Percentiles rank a stretch among this genome's conserved stretches.
Evolutionary conservation across 1,140 invertebrate genomes (phyloP).

Genomic region (Temnothorax nylanderi): DNA sequence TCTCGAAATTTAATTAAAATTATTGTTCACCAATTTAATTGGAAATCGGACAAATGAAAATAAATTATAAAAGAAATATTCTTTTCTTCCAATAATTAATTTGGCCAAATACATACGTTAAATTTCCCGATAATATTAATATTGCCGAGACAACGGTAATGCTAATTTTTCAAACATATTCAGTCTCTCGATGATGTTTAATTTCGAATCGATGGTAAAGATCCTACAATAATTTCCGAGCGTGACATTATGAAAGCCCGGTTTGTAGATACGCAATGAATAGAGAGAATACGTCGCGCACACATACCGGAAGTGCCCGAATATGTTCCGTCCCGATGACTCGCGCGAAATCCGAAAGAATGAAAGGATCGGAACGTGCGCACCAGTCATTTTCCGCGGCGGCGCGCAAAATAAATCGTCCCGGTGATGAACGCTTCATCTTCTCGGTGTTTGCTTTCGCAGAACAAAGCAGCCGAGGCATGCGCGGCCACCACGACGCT

Average conservation of each 20-base stretch:
- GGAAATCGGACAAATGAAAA: not conserved
- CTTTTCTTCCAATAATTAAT: not conserved
- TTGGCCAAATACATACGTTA: not conserved
- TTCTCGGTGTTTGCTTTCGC: constrained; percentile 27
- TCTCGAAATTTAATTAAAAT: not conserved
- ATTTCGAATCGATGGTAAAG: constrained; percentile 8
- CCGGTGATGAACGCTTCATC: constrained; percentile 50
- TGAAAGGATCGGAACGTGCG: constrained; percentile 37
- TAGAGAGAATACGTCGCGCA: constrained; percentile 9
- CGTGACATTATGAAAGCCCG: constrained; percentile 5
- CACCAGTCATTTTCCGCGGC: constrained; percentile 40
- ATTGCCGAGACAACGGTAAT: not conserved
- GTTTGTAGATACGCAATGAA: not conserved
- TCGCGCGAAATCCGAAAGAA: constrained; percentile 34
- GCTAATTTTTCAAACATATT: not conserved
- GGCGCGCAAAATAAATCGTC: constrained; percentile 53
- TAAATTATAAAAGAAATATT: constrained; percentile 24
- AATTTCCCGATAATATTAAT: not conserved
- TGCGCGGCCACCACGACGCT: not conserved
- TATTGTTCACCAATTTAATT: not conserved
- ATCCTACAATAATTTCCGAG: constrained; percentile 36
- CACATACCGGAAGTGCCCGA: constrained; percentile 23
- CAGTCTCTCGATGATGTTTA: not conserved
- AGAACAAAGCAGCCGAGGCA: constrained; percentile 41
- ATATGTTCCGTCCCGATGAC: constrained; percentile 37